Evolutionary conservation across 1,140 invertebrate species (phyloP), one percentile per base, ranked within the genome.

Genomic region (Papilio machaon): DNA sequence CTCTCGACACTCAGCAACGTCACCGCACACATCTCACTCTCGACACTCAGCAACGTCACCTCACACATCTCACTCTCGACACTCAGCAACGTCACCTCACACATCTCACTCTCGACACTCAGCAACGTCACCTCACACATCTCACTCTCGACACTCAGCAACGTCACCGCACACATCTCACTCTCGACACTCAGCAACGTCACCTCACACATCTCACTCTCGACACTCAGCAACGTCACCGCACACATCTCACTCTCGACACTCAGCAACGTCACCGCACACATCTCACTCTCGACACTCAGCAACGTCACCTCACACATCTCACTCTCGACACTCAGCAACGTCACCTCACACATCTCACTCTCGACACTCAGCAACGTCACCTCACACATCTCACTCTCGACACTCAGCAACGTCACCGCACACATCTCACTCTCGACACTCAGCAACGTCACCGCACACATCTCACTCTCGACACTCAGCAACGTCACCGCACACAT

Each of bases 21-120:
- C 58, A 67, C 30, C 54, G 0, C 17, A 47, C 46, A 47, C 46
- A n/a, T n/a, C n/a, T n/a, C n/a, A n/a, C n/a, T n/a, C n/a, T n/a
- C n/a, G n/a, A n/a, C n/a, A n/a, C n/a, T n/a, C n/a, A n/a, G 91
- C 96, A 80, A 79, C 79, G 79, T 23, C 58, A 67, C 30, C 54
- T 0, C 17, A 47, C 46, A 47, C 46, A n/a, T n/a, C n/a, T n/a
- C n/a, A n/a, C n/a, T n/a, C n/a, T n/a, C n/a, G n/a, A n/a, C n/a
- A n/a, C n/a, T n/a, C n/a, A n/a, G 91, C 96, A 80, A 79, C 79
- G 79, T 23, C 58, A 67, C 30, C 54, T 0, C 17, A 47, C 46
- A 47, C 46, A n/a, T n/a, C n/a, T n/a, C n/a, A n/a, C n/a, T n/a
- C n/a, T n/a, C n/a, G n/a, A n/a, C n/a, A n/a, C n/a, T n/a, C n/a